Conservation (phyloP, 2,113 vertebrate species). For the Psephotus haematonotus region DNA sequence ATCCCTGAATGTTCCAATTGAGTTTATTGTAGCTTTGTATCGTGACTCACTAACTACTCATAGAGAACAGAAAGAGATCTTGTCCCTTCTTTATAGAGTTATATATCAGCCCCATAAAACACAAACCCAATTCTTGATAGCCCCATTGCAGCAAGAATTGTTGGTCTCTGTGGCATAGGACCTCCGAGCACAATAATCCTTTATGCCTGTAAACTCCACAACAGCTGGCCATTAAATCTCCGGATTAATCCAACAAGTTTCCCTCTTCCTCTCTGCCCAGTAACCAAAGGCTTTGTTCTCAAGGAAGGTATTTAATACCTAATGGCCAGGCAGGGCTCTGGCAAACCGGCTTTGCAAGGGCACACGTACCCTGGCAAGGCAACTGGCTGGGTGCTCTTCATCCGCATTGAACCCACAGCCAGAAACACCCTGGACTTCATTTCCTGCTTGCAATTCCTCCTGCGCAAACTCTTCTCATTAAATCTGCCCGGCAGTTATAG, state of each 20-base stretch:
- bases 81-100: background rate
- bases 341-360: background rate
- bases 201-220: background rate
- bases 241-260: conserved; percentile 38
- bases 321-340: background rate
- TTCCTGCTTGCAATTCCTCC: background rate
- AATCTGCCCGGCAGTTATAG: background rate
- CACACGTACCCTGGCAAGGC: background rate
- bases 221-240: conserved; percentile 38
- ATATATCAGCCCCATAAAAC: conserved; percentile 30
- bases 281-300: background rate
- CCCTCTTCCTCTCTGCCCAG: background rate
- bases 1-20: background rate
- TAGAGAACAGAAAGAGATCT: background rate
- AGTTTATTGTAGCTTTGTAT: background rate
- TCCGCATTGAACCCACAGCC: background rate
- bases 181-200: conserved; percentile 10
- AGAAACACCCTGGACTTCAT: background rate
- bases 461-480: background rate
- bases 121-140: background rate
- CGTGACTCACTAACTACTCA: background rate
- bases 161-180: background rate
- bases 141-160: conserved; percentile 4
- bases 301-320: background rate
- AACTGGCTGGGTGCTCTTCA: background rate